phyloP scores from a whole-genome alignment of 1,140 invertebrate genomes.

The Ephestia elutella region DNA sequence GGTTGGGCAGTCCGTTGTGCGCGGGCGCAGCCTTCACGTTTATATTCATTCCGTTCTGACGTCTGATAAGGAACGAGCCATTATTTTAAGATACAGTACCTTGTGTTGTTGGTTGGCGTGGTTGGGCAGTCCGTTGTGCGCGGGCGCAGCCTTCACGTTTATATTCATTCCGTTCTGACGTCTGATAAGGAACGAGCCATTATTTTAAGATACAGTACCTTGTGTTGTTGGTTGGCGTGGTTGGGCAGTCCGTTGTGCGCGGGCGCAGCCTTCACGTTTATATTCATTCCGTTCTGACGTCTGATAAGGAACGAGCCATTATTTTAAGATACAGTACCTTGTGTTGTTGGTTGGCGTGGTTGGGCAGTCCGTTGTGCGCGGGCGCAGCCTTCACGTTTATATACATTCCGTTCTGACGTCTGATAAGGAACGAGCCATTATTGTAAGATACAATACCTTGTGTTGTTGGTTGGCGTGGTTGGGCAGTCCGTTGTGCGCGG shows the following conservation, averaged over 20 bases:
- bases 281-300: no score
- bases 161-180: no score
- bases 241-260: constrained; percentile 50
- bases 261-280: constrained; percentile 64
- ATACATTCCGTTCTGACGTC: no score
- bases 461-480: constrained; percentile 29
- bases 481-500: constrained; percentile 51
- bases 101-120: constrained; percentile 38
- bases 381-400: constrained; percentile 66
- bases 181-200: no score
- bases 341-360: constrained; percentile 29
- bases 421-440: no score
- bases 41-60: no score
- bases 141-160: constrained; percentile 63
- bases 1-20: constrained; percentile 46
- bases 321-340: constrained; percentile 36
- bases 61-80: no score
- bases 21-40: constrained; percentile 63
- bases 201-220: constrained; percentile 32
- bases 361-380: constrained; percentile 48
- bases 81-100: constrained; percentile 26
- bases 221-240: constrained; percentile 33
- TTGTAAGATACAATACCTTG: constrained; percentile 35
- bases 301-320: no score
- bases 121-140: constrained; percentile 49